Percentiles rank a stretch among this genome's conserved stretches.
phyloP scores from a whole-genome alignment of 2,113 vertebrate species.

The Sinocyclocheilus rhinocerous region DNA sequence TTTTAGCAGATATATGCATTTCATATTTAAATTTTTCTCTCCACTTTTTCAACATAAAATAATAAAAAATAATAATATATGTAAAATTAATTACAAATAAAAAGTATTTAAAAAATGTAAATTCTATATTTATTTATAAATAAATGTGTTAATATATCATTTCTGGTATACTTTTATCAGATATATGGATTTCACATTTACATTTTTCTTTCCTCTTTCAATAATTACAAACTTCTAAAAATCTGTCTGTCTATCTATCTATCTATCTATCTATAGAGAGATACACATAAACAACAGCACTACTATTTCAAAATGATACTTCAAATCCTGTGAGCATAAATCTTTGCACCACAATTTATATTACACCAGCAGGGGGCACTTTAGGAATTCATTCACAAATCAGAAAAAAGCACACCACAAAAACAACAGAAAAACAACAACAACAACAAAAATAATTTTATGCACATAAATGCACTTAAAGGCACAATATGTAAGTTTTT shows the following conservation, averaged over 20 bases:
- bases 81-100: not conserved
- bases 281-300: not conserved
- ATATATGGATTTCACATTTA: too few relatives aligned
- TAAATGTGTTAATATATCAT: not conserved
- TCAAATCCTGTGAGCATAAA: not conserved
- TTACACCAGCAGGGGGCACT: conserved; percentile 26
- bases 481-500: too few relatives aligned
- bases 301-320: not conserved
- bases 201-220: not conserved
- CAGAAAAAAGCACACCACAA: not conserved
- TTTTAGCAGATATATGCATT: not conserved
- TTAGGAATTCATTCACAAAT: conserved; percentile 16
- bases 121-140: not conserved
- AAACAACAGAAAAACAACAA: too few relatives aligned
- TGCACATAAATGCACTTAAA: not conserved
- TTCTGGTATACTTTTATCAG: not conserved
- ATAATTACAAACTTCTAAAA: not conserved
- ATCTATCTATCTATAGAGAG: too few relatives aligned
- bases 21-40: too few relatives aligned
- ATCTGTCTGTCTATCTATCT: too few relatives aligned
- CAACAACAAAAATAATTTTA: not conserved
- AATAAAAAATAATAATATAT: not conserved
- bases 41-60: not conserved
- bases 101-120: too few relatives aligned
- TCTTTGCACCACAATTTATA: not conserved